Percentiles rank a stretch among this genome's conserved stretches.
phyloP scores from a whole-genome alignment of 2,888 invertebrate genomes.

The Conistra vaccinii region DNA sequence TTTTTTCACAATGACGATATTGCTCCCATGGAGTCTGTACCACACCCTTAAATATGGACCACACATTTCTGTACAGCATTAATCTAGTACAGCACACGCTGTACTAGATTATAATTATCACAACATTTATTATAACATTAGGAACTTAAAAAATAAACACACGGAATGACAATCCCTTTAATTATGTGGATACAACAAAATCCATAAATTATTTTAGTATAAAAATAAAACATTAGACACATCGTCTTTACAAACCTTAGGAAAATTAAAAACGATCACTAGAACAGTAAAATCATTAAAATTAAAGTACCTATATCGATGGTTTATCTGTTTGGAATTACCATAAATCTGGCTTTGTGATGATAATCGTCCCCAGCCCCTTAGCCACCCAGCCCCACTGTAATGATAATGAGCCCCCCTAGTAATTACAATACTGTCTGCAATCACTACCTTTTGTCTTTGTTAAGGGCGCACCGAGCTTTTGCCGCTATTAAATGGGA shows the following conservation, averaged over 20 bases:
- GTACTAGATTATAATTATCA: too few species aligned
- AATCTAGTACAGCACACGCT: too few species aligned
- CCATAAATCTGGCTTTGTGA: constrained; percentile 56
- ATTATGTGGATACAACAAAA: neutral
- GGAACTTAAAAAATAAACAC: too few species aligned
- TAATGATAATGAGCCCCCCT: constrained; percentile 67
- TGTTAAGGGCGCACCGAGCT: neutral
- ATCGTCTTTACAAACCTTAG: neutral
- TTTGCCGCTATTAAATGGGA: too few species aligned
- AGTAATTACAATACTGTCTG: constrained; percentile 65
- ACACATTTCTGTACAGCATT: too few species aligned
- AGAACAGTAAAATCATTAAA: constrained; percentile 3
- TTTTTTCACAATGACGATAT: too few species aligned
- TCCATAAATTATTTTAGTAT: neutral
- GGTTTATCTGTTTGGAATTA: constrained; percentile 37
- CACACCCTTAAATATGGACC: too few species aligned
- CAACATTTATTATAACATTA: too few species aligned
- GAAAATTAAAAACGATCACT: constrained; percentile 10
- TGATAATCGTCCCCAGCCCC: constrained; percentile 51
- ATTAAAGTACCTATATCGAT: constrained; percentile 8
- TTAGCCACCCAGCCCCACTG: constrained; percentile 23
- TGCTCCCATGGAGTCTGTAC: too few species aligned
- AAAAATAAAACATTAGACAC: neutral
- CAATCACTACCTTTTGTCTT: constrained; percentile 17
- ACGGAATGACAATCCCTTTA: neutral